Base-by-base conservation (phyloP, 1,140 invertebrate genomes). In the Brachionus paranguensis region DNA sequence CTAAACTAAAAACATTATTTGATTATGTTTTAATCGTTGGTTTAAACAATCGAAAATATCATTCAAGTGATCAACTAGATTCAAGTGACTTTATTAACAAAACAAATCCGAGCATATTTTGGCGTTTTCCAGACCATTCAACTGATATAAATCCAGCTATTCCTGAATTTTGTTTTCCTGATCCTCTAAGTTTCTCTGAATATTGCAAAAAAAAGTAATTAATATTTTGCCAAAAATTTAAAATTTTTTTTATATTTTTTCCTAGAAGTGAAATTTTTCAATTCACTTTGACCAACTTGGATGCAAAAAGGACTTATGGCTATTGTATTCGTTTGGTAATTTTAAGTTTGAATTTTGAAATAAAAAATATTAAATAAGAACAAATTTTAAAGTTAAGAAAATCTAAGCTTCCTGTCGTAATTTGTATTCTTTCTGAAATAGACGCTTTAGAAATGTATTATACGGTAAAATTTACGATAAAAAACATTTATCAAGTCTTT, bases 361-460 rank as follows among this genome's bases (percentile, higher is more conserved):
- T 60, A 10, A 68, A 81, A 64, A 24, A 43, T 64, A 20, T 60
- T 37, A 11, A 37, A 24, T 55, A 12, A 47, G 55, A 55, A 41
- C 7, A 20, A 27, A 55, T 55, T 79, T 53, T 64, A 55, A n/a
- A 81, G 78, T 4, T 8, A 43, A 41, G 37, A 64, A 81, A 81
- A 68, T 64, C 24, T 14, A 37, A 81, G 37, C 29, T 24, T 81
- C 78, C 78, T 12, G 37, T 81, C 10, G 78, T 81, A n/a, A 81
- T 81, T 45, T 81, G 78, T 68, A 60, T 81, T 24, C 17, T 81
- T 0, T 81, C 78, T 33, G 33, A 81, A 60, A 64, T 81, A 11
- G 78, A 81, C 33, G 78, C 78, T 64, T 60, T 81, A 12, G 64
- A 81, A 81, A 81, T 81, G 78, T 81, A 81, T 47, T 81, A 60